Base-by-base conservation (phyloP, 2,888 invertebrate species). In the Cylindroiulus punctatus region DNA sequence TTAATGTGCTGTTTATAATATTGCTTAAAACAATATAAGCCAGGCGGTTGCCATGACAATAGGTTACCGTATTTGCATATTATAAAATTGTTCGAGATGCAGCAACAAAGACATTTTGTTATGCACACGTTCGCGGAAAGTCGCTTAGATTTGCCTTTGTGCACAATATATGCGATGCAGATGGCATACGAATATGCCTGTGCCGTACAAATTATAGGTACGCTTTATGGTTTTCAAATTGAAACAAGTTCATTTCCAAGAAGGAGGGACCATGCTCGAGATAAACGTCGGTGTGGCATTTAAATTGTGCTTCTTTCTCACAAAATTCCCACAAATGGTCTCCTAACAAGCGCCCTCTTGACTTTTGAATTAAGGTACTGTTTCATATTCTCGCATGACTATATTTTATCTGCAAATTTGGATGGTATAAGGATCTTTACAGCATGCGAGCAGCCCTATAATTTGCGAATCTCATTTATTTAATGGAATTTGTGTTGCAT, bases 1-100 rank as follows among this genome's bases (percentile, higher is more conserved):
- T 76, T 76, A 76, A 76, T 76, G 30, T 14, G 7, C 76, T 76
- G 30, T 76, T 76, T 76, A 76, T 76, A 76, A 76, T 76, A 76
- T 76, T 76, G 76, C 76, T 26, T 76, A 76, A 76, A 76, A 76
- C 26, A 26, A 3, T 76, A 30, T 4, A 76, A 76, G 76, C 3
- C 30, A 76, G 76, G 14, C 17, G 76, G 76, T 76, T 76, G 76
- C 76, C 76, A 76, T 76, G 76, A 17, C 30, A 30, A 30, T 76
- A 76, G 30, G 14, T 30, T 30, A 12, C 30, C 5, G 30, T 14
- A 76, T 76, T 76, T 76, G 76, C 76, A 76, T 76, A 76, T 30
- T 76, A n/a, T n/a, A 14, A 30, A 76, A 76, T 76, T 76, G 76
- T 76, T 76, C 26, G 76, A 76, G 76, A 30, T 76, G 76, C 26